These are phyloP conservation scores for Caenorhabditis sulstoni DNA, from an alignment of 2,888 invertebrate species.

Conservation along the genomic window DNA sequence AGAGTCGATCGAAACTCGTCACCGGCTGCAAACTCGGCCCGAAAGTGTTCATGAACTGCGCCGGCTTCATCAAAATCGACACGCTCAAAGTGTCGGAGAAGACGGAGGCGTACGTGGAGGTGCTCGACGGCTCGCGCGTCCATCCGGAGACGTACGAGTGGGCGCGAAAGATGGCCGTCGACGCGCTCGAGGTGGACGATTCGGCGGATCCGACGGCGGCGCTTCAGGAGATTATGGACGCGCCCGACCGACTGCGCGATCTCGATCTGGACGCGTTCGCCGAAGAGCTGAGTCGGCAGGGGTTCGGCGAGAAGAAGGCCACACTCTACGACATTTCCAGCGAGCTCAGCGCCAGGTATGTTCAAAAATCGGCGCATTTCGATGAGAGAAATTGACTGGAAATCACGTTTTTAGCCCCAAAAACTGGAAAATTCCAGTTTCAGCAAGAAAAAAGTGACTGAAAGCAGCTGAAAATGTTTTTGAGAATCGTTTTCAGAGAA, in stretches of 20 bases:
- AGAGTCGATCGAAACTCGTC: slow-evolving; percentile 88
- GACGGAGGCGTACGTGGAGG: slow-evolving; percentile 83
- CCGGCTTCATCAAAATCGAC: slow-evolving; percentile 98
- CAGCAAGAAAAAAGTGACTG: no score
- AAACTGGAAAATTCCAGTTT: no score
- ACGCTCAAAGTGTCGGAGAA: slow-evolving; percentile 86
- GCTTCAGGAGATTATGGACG: slow-evolving; percentile 95
- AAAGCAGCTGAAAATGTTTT: no score
- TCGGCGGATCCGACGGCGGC: slow-evolving; percentile 89
- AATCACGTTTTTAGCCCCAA: no score
- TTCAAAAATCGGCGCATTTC: no score
- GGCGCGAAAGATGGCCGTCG: slow-evolving; percentile 99
- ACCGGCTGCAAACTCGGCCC: slow-evolving; percentile 97
- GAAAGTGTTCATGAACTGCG: slow-evolving; percentile 98
- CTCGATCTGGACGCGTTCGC: slow-evolving; percentile 98
- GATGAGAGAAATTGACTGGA: no score
- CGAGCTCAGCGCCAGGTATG: slow-evolving; percentile 93
- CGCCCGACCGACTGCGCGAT: slow-evolving; percentile 87
- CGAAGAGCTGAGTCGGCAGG: slow-evolving; percentile 93
- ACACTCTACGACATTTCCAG: slow-evolving; percentile 97
- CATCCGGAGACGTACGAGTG: slow-evolving; percentile 99
- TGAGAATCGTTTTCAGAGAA: no score
- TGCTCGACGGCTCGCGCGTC: slow-evolving; percentile 94
- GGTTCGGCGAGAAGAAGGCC: slow-evolving; percentile 85
- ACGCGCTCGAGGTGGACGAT: slow-evolving; percentile 91